These are phyloP conservation scores for Morphnarchus princeps DNA, from an alignment of 2,113 vertebrate genomes.

Conservation along the genomic window DNA sequence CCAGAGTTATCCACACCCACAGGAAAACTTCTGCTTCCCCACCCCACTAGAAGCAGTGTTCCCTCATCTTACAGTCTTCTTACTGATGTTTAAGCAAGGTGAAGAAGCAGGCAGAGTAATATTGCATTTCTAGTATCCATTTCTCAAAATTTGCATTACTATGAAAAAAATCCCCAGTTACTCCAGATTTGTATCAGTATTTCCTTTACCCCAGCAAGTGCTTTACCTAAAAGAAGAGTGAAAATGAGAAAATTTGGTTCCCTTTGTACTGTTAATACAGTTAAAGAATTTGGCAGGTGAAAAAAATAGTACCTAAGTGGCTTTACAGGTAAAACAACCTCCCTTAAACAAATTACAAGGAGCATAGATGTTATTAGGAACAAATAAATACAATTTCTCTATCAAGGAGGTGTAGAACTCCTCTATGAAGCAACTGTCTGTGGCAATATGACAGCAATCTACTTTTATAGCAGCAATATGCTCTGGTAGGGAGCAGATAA, in stretches of 20 bases:
- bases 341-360: not conserved
- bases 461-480: not conserved
- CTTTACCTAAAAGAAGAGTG: not conserved
- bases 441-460: not conserved
- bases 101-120: not conserved
- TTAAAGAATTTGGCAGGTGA: not conserved
- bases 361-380: not conserved
- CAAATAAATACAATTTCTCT: not conserved
- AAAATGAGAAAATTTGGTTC: not conserved
- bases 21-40: not conserved
- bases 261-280: not conserved
- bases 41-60: not conserved
- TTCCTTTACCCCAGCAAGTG: not conserved
- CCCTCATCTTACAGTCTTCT: not conserved
- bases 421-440: not conserved
- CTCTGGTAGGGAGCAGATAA: not conserved
- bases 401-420: not conserved
- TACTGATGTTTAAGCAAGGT: not conserved
- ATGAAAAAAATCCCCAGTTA: not conserved
- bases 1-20: not conserved
- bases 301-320: not conserved
- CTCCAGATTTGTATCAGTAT: not conserved
- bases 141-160: not conserved
- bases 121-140: not conserved
- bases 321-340: not conserved